Conservation (phyloP, 1,140 invertebrate genomes). For the Zeugodacus cucurbitae region DNA sequence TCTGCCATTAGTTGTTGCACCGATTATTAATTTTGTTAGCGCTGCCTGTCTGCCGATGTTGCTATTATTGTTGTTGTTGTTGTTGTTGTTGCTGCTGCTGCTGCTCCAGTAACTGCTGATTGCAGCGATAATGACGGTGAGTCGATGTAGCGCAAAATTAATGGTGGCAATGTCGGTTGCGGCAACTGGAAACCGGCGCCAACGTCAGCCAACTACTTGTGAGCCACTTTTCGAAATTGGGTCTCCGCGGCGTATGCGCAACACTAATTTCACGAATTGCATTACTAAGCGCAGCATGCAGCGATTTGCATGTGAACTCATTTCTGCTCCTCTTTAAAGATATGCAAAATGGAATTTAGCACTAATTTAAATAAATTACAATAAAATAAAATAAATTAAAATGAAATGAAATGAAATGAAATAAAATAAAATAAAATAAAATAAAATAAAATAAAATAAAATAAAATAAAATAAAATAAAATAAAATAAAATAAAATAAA, state of each 20-base stretch:
- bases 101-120: not conserved
- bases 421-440: not conserved
- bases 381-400: not conserved
- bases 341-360: not conserved
- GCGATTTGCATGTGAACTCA: not conserved
- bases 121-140: conserved; percentile 8
- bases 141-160: conserved; percentile 1
- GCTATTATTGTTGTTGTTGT: not conserved
- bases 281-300: too few species aligned
- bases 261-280: not conserved
- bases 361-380: not conserved
- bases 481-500: not conserved
- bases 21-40: not conserved
- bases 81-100: not conserved
- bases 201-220: not conserved
- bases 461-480: not conserved
- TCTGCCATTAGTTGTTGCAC: not conserved
- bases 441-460: not conserved
- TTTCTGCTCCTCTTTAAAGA: not conserved
- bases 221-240: conserved; percentile 12
- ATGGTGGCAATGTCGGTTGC: not conserved
- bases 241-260: not conserved
- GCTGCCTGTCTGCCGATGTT: not conserved
- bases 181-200: not conserved
- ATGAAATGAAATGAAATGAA: not conserved